Evolutionary conservation across 2,888 invertebrate species (phyloP).

Genomic region (Diabrotica balteata): DNA sequence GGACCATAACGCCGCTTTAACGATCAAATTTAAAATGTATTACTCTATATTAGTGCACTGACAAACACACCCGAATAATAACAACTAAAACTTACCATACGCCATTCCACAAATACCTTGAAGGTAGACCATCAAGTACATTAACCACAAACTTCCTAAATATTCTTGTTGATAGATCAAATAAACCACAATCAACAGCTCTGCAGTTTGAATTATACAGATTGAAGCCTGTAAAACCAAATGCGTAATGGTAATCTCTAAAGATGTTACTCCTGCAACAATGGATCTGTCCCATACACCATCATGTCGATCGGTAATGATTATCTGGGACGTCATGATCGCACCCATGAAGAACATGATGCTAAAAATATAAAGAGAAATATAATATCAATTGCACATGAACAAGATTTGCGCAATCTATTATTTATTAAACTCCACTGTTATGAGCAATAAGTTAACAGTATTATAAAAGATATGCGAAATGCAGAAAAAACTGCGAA

Average conservation of each 20-base stretch:
- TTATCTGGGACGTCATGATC: conserved; percentile 81
- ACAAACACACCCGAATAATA: no score
- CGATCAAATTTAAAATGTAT: no score
- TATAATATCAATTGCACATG: no score
- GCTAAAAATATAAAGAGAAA: conserved; percentile 58
- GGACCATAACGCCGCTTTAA: no score
- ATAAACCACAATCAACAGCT: conserved; percentile 70
- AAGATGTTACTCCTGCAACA: conserved; percentile 82
- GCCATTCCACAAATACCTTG: conserved; percentile 86
- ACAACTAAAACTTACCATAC: conserved; percentile 65
- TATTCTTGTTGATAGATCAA: conserved; percentile 68
- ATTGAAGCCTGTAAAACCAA: conserved; percentile 72
- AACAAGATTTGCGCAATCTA: no score
- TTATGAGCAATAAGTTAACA: no score
- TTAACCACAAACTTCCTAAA: conserved; percentile 68
- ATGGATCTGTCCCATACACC: conserved; percentile 88
- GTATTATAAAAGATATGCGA: no score
- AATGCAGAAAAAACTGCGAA: no score
- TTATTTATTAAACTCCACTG: no score
- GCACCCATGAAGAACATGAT: conserved; percentile 87
- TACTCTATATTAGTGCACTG: no score
- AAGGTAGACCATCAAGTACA: conserved; percentile 72
- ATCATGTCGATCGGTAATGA: conserved; percentile 78
- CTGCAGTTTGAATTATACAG: conserved; percentile 70
- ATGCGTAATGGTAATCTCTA: conserved; percentile 84